Conservation (phyloP, 2,888 invertebrate species). For the Steinernema carpocapsae region DNA sequence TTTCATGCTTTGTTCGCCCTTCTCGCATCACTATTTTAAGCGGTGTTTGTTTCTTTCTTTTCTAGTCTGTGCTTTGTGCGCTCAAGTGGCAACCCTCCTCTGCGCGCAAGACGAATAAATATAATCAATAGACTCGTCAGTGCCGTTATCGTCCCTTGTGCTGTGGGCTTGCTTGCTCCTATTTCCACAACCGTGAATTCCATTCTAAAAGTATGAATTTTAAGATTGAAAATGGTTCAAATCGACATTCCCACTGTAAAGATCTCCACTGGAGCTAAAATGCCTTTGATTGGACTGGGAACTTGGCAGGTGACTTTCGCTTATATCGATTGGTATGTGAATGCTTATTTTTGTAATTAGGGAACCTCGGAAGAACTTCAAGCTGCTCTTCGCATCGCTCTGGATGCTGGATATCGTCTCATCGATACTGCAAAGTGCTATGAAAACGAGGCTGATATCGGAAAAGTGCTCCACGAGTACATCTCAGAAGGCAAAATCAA, state of each 20-base stretch:
- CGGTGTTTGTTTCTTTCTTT: too few relatives aligned
- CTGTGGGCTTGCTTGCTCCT: too few relatives aligned
- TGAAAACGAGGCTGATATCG: constrained; percentile 78
- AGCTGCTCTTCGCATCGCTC: constrained; percentile 53
- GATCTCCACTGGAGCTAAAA: constrained; percentile 52
- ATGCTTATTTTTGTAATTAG: neutral
- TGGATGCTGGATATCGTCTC: constrained; percentile 66
- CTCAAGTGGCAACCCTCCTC: neutral
- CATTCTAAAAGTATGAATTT: neutral
- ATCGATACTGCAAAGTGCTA: constrained; percentile 80
- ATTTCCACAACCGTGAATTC: too few relatives aligned
- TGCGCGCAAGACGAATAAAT: constrained; percentile 1
- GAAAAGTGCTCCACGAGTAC: constrained; percentile 75
- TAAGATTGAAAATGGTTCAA: neutral
- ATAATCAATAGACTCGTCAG: neutral
- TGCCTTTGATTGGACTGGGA: constrained; percentile 62
- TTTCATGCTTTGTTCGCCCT: too few relatives aligned
- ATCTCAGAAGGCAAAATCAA: constrained; percentile 74
- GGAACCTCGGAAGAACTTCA: constrained; percentile 40
- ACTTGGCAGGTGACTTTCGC: constrained; percentile 55
- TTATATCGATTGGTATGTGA: neutral
- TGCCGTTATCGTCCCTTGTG: too few relatives aligned
- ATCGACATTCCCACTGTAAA: constrained; percentile 22
- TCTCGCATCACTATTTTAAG: too few relatives aligned
- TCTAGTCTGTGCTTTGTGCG: constrained; percentile 8